Evolutionary conservation across 1,140 invertebrate genomes (phyloP), one percentile per base, ranked within the genome.

Genomic region (Pachyrhynchus sulphureomaculatus): DNA sequence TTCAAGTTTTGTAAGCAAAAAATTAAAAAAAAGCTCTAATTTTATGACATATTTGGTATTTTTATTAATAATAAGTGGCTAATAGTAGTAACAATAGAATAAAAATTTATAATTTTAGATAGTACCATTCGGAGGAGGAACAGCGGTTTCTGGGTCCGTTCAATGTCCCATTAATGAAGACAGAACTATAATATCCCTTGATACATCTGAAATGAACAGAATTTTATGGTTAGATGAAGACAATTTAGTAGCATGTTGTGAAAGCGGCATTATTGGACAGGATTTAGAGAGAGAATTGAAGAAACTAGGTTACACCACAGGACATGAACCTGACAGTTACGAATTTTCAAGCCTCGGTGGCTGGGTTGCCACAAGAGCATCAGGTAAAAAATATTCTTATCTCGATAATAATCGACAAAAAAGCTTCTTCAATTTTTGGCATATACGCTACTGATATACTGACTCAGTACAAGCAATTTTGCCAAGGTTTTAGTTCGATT

Each of bases 291-390:
- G 86, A 0, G 87, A 90, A 69, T 78, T 95, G 56, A 81, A 84
- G 8, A 75, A 82, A 1, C 74, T 83, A 29, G 90, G 90, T 0
- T 86, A 87, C 61, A 95, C 92, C 1, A 86, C 88, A 4, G 93
- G 93, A 0, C 96, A 99, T 77, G 96, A 99, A 76, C 96, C 97
- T 0, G 96, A 99, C 76, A 98, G 94, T 5, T 96, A 95, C 76
- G 96, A 99, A 79, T 99, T 99, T 76, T 93, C 91, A 10, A 97
- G 95, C 64, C 80, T 99, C 6, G 96, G 97, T 10, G 97, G 97
- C n/a, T 99, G 97, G 97, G 93, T 99, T 9, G 95, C 96, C 0
- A 99, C 97, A 0, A 79, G 96, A 67, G 96, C 97, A 0, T 98
- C 95, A 18, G 72, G 70, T 72, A 41, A 29, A 29, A 29, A 29